phyloP scores from a whole-genome alignment of 2,888 invertebrate species.

The Pardosa pseudoannulata region DNA sequence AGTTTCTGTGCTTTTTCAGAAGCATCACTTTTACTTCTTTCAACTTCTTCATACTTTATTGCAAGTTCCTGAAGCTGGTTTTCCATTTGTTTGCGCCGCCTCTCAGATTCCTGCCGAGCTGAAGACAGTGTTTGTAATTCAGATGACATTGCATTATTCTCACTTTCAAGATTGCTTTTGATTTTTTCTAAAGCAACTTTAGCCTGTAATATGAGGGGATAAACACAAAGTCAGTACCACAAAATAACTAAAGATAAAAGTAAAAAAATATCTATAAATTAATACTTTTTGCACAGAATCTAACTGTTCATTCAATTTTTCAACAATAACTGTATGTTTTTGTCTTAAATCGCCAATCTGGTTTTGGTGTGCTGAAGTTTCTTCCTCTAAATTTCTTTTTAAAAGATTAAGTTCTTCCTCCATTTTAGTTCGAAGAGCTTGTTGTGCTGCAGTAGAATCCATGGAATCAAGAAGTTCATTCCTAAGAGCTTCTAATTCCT shows the following conservation, averaged over 20 bases:
- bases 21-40: constrained; percentile 83
- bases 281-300: constrained; percentile 87
- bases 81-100: constrained; percentile 95
- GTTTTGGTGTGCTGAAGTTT: constrained; percentile 89
- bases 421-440: constrained; percentile 95
- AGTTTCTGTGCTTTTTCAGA: constrained; percentile 90
- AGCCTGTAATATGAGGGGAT: constrained; percentile 78
- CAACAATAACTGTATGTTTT: constrained; percentile 93
- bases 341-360: constrained; percentile 92
- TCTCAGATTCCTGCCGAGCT: constrained; percentile 93
- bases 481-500: constrained; percentile 97
- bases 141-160: constrained; percentile 94
- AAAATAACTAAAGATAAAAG: neutral
- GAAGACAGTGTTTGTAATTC: constrained; percentile 92
- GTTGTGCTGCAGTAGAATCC: constrained; percentile 96
- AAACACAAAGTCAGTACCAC: neutral
- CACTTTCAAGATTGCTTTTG: constrained; percentile 91
- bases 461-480: constrained; percentile 96
- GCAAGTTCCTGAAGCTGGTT: constrained; percentile 82
- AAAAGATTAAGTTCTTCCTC: constrained; percentile 95
- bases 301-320: constrained; percentile 91
- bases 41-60: constrained; percentile 82
- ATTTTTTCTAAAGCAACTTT: constrained; percentile 92
- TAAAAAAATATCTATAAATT: neutral
- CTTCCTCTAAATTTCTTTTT: constrained; percentile 95